These are phyloP conservation scores for Acronicta aceris DNA, from an alignment of 2,888 invertebrate genomes.

Conservation along the genomic window DNA sequence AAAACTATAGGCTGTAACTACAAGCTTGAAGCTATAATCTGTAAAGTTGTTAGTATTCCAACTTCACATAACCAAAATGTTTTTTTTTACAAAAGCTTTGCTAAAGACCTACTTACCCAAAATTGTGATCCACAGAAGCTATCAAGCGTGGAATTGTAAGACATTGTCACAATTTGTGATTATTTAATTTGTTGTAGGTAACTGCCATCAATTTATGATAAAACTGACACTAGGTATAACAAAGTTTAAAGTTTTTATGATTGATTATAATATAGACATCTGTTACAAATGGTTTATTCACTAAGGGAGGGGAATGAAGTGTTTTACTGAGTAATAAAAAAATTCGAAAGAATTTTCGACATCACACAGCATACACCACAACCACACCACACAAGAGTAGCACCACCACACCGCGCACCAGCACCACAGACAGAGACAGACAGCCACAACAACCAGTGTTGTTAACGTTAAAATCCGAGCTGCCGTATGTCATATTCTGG, in stretches of 20 bases:
- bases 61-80: neutral
- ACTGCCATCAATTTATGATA: conserved; percentile 62
- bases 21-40: too few relatives aligned
- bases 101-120: conserved; percentile 91
- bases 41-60: neutral
- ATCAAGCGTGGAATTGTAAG: conserved; percentile 91
- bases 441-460: too few relatives aligned
- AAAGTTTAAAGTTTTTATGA: neutral
- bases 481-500: too few relatives aligned
- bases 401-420: conserved; percentile 39
- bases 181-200: conserved; percentile 53
- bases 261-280: conserved; percentile 17
- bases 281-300: conserved; percentile 28
- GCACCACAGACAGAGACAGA: too few relatives aligned
- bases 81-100: conserved; percentile 8
- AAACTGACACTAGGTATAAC: conserved; percentile 42
- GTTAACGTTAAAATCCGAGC: too few relatives aligned
- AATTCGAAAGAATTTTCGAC: conserved; percentile 46
- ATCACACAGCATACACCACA: conserved; percentile 52
- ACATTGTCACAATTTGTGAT: conserved; percentile 82
- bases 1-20: conserved; percentile 13
- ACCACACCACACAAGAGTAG: conserved; percentile 1
- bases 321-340: conserved; percentile 28
- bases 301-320: conserved; percentile 12
- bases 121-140: conserved; percentile 93